Conservation (phyloP, 2,888 invertebrate species). For the Caenorhabditis becei region DNA sequence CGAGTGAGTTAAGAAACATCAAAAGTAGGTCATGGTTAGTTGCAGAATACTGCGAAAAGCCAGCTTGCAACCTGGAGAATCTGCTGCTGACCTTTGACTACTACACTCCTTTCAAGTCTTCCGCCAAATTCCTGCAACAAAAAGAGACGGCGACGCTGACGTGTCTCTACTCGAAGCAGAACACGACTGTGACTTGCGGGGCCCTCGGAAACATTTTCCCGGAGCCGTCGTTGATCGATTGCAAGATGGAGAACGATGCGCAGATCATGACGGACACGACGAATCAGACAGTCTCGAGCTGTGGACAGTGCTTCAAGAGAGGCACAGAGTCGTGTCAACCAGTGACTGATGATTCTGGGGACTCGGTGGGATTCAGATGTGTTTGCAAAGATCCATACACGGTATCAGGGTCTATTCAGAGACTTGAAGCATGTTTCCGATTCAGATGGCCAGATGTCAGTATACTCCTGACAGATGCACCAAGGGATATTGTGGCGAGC, state of each 20-base stretch:
- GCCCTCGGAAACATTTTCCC: slow-evolving; percentile 25
- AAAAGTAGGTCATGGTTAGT: background rate
- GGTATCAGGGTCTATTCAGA: background rate
- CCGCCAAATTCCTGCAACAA: background rate
- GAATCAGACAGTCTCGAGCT: slow-evolving; percentile 13
- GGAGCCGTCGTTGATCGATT: slow-evolving; percentile 24
- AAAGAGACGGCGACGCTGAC: slow-evolving; percentile 1
- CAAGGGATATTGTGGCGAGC: background rate
- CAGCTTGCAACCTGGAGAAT: slow-evolving; percentile 16
- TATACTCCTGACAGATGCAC: background rate
- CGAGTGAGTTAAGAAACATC: slow-evolving; percentile 26
- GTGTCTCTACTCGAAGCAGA: slow-evolving; percentile 25
- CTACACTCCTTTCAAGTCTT: slow-evolving; percentile 5
- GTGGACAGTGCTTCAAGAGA: background rate
- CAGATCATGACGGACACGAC: slow-evolving; percentile 5
- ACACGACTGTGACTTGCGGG: slow-evolving; percentile 20
- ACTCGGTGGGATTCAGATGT: background rate
- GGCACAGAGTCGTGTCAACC: slow-evolving; percentile 4
- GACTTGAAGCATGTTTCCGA: no score
- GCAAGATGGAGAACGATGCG: background rate
- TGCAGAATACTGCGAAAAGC: slow-evolving; percentile 27
- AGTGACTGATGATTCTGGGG: background rate
- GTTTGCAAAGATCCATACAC: background rate
- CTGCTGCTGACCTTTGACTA: slow-evolving; percentile 20
- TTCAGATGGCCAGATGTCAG: slow-evolving; percentile 25